Evolutionary conservation across 2,888 invertebrate species (phyloP).

Genomic region (Xestia sexstrigata): DNA sequence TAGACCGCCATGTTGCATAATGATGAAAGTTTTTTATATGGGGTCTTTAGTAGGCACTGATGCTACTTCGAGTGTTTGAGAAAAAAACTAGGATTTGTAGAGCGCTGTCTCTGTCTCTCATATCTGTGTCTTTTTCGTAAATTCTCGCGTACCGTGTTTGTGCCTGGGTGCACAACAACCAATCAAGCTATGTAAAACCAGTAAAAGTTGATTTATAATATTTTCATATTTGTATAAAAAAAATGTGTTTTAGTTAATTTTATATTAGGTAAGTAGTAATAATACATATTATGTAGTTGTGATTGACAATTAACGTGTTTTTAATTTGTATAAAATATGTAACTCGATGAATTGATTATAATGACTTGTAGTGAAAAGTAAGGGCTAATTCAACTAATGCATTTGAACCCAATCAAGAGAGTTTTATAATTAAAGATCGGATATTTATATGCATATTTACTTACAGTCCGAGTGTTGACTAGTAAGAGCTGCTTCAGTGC

Average conservation of each 20-base stretch:
- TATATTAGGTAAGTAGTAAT: conserved; percentile 4
- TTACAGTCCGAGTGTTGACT: too few relatives aligned
- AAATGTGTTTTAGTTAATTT: conserved; percentile 23
- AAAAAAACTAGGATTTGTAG: background rate
- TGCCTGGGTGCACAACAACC: background rate
- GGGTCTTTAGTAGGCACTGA: background rate
- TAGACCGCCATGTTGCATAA: background rate
- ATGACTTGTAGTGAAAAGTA: background rate
- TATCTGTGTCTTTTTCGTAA: background rate
- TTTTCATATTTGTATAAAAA: conserved; percentile 3
- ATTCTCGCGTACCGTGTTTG: background rate
- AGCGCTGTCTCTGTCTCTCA: background rate
- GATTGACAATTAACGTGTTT: conserved; percentile 36
- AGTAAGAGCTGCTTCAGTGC: too few relatives aligned
- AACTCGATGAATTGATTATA: background rate
- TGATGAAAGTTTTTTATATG: background rate
- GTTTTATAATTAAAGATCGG: too few relatives aligned
- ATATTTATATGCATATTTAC: too few relatives aligned
- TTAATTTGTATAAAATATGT: conserved; percentile 2
- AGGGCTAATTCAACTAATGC: background rate
- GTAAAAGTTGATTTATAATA: background rate
- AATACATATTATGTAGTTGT: conserved; percentile 16
- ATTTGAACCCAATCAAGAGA: background rate
- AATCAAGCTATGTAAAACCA: background rate
- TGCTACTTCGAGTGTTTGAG: background rate